Conservation (phyloP, 2,888 invertebrate species). For the Helicoverpa assulta region DNA sequence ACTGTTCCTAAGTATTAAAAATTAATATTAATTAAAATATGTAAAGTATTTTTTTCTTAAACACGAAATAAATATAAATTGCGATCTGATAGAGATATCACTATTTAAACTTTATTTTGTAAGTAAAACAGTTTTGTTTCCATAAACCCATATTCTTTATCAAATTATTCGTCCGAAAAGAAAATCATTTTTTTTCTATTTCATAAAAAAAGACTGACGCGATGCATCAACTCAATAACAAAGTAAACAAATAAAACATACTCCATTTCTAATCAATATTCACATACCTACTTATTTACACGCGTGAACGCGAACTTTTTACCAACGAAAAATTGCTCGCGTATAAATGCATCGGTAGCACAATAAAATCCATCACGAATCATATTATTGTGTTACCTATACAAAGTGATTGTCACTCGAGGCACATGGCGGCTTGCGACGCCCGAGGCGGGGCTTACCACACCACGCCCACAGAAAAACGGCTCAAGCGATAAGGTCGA, state of each 20-base stretch:
- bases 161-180: too few species aligned
- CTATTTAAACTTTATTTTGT: too few species aligned
- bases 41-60: too few species aligned
- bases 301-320: constrained; percentile 59
- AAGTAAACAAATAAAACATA: not conserved
- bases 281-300: constrained; percentile 35
- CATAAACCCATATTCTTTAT: too few species aligned
- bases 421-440: constrained; percentile 84
- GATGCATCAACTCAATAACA: too few species aligned
- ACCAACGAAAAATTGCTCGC: constrained; percentile 76
- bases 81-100: too few species aligned
- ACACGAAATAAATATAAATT: too few species aligned
- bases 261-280: constrained; percentile 42
- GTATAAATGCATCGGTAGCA: constrained; percentile 87
- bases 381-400: constrained; percentile 90
- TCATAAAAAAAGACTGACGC: not conserved
- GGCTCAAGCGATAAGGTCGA: constrained; percentile 84
- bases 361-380: constrained; percentile 90
- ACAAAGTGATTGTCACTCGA: constrained; percentile 90
- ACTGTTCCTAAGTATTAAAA: too few species aligned
- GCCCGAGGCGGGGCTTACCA: constrained; percentile 78
- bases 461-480: constrained; percentile 83
- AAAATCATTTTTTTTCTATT: not conserved
- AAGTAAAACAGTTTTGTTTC: too few species aligned
- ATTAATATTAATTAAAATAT: too few species aligned